phyloP scores from a whole-genome alignment of 2,888 invertebrate genomes.

The Parapristionchus giblindavisi region DNA sequence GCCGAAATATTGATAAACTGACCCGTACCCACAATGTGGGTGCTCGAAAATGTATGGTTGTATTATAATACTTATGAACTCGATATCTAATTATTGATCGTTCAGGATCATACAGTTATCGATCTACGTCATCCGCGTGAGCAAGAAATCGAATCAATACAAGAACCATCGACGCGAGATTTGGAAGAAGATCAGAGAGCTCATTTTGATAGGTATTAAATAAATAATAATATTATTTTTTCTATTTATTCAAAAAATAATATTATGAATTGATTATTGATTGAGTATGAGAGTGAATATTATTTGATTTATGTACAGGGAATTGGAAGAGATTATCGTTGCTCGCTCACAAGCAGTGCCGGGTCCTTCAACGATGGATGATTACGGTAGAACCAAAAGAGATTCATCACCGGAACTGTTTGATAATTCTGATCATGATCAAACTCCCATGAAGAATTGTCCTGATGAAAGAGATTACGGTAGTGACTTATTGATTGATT shows the following conservation, averaged over 20 bases:
- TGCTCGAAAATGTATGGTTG: too few relatives aligned
- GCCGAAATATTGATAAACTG: neutral
- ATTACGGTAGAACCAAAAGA: constrained; percentile 16
- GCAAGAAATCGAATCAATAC: constrained; percentile 22
- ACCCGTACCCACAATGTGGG: too few relatives aligned
- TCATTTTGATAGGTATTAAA: neutral
- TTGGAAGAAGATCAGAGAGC: too few relatives aligned
- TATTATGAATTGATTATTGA: too few relatives aligned
- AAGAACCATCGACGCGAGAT: too few relatives aligned
- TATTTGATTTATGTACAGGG: neutral
- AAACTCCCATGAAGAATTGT: neutral
- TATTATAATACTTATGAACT: too few relatives aligned
- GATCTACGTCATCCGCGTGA: constrained; percentile 29
- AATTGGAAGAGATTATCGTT: neutral
- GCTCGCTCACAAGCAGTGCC: neutral
- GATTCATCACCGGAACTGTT: constrained; percentile 2
- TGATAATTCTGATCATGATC: neutral
- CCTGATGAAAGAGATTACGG: neutral
- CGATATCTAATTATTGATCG: too few relatives aligned
- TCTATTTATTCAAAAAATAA: too few relatives aligned
- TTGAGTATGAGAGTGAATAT: neutral
- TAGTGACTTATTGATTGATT: neutral
- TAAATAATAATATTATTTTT: too few relatives aligned
- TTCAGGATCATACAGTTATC: neutral
- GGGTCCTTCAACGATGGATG: neutral